Evolutionary conservation across 2,113 vertebrate genomes (phyloP).

Genomic region (Eulemur macaco): DNA sequence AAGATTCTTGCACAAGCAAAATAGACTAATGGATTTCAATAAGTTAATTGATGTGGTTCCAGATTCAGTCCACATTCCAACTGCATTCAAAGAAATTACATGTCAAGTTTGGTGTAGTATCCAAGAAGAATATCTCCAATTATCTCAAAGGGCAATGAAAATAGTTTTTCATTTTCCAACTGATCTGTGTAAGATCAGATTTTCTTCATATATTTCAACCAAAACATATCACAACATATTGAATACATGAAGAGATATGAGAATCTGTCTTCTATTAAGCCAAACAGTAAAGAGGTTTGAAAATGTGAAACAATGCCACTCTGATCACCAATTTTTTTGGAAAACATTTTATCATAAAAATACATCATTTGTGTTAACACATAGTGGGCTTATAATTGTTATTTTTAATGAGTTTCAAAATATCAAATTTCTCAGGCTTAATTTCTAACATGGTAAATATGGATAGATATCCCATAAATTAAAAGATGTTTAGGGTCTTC

Average conservation of each 20-base stretch:
- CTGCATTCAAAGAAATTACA: not conserved
- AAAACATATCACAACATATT: not conserved
- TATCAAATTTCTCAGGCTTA: not conserved
- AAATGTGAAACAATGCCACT: not conserved
- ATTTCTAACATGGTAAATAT: not conserved
- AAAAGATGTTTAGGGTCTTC: not conserved
- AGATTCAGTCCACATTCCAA: not conserved
- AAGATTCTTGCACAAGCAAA: not conserved
- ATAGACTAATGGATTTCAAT: not conserved
- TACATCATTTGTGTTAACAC: not conserved
- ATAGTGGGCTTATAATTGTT: not conserved
- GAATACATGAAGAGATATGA: not conserved
- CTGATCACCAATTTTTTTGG: not conserved
- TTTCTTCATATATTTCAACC: not conserved
- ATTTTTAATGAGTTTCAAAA: not conserved
- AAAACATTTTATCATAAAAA: not conserved
- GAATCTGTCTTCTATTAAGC: not conserved
- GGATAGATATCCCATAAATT: not conserved
- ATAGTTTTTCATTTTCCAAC: not conserved
- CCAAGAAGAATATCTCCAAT: not conserved
- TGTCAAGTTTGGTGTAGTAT: not conserved
- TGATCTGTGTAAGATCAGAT: not conserved
- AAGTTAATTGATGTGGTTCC: not conserved
- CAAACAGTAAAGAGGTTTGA: not conserved
- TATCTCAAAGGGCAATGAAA: conserved; percentile 10